Evolutionary conservation across 2,797 vertebrate genomes (phyloP), one percentile per base, ranked within the genome.

Genomic region (Peromyscus aztecus): DNA sequence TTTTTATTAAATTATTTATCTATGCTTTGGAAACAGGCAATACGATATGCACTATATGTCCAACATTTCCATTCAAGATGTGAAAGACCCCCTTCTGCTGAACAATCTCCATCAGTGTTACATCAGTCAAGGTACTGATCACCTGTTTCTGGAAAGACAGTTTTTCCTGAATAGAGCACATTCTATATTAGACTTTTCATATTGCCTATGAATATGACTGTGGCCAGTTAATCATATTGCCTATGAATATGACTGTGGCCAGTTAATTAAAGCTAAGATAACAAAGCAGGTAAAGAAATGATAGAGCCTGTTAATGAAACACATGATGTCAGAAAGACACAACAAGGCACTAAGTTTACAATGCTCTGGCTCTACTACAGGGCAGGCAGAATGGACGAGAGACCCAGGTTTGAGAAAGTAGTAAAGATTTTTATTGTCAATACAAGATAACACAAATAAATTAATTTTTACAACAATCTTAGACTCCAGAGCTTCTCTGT

Each of bases 1-100:
- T 97, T 98, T 97, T 92, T 86, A 97, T 96, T 98, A 98, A 98
- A 96, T 97, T 98, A 98, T 98, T 98, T 98, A 97, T 98, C 84
- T 97, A 97, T 92, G 91, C 89, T 95, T 93, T 95, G 89, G 77
- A 95, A 95, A 97, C 77, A 97, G 89, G 94, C 95, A 89, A 91
- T 77, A 97, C 85, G 88, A 80, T 92, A 89, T 84, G 80, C 75
- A 96, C 78, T 97, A 6, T 34, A 75, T 86, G 67, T 96, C 94
- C 94, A 90, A 91, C 89, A 95, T 95, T 96, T 95, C 90, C 92
- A 92, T 88, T 92, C 78, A 94, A 67, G 81, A 96, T 89, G 82
- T 96, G 88, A 94, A 89, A 91, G 59, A 92, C 63, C 21, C 59
- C 59, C 75, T 27, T 95, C 71, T 94, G 75, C 76, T 67, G 23